These are phyloP conservation scores for Malurus elegans DNA, from an alignment of 2,113 vertebrate species.

Conservation along the genomic window DNA sequence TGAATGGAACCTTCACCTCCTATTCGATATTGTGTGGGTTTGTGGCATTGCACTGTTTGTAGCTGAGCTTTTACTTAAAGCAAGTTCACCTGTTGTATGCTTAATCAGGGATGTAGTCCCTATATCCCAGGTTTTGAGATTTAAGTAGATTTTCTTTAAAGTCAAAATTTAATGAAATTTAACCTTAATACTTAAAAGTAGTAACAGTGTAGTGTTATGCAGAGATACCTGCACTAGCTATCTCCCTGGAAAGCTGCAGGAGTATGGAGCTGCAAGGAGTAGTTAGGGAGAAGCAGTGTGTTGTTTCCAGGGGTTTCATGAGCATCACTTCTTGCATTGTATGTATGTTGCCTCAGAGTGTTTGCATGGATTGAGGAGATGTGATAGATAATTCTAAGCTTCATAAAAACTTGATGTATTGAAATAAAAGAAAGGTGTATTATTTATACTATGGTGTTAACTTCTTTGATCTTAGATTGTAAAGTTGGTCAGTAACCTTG, in stretches of 20 bases:
- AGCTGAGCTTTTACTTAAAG: neutral
- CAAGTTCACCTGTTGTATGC: neutral
- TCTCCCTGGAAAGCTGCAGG: neutral
- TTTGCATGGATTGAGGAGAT: neutral
- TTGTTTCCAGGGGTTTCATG: neutral
- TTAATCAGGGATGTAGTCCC: neutral
- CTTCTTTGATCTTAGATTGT: neutral
- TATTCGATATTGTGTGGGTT: neutral
- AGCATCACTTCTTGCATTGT: neutral
- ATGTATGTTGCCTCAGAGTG: neutral
- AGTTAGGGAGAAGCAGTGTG: neutral
- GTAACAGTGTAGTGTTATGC: neutral
- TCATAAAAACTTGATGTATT: neutral
- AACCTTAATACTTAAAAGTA: neutral
- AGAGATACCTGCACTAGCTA: neutral
- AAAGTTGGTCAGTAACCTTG: neutral
- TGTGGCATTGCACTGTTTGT: neutral
- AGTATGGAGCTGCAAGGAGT: neutral
- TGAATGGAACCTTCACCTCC: neutral
- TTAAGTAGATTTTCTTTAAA: neutral
- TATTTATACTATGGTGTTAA: neutral
- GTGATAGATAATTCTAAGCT: neutral
- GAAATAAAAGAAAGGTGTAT: neutral
- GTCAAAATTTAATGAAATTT: neutral
- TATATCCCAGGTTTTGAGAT: neutral